These are phyloP conservation scores for Neoarius graeffei DNA, from an alignment of 2,113 vertebrate genomes.

Conservation along the genomic window DNA sequence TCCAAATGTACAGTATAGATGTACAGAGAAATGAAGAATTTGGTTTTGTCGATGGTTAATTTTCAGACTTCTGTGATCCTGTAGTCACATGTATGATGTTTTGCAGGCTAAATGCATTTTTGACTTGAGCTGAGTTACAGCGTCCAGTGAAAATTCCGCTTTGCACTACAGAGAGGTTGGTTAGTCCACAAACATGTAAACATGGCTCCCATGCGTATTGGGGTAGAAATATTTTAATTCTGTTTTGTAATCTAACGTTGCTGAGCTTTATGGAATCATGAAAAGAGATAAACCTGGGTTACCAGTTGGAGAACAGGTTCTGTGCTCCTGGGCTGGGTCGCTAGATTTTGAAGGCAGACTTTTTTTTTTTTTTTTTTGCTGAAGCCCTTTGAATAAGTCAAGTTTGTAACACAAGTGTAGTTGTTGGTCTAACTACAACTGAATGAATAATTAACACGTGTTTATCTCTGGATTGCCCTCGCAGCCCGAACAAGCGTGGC, in stretches of 20 bases:
- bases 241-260: neutral
- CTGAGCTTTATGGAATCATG: neutral
- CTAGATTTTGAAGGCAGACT: neutral
- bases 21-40: neutral
- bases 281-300: neutral
- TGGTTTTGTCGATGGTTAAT: neutral
- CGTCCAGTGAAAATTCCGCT: no score
- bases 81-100: no score
- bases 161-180: no score
- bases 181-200: neutral
- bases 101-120: no score
- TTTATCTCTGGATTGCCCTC: slow-evolving; percentile 41
- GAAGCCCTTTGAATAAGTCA: neutral
- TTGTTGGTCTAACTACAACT: neutral
- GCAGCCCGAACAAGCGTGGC: slow-evolving; percentile 95
- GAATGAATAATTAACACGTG: neutral
- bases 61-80: neutral
- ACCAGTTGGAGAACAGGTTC: neutral
- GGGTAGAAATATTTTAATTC: neutral
- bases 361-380: neutral
- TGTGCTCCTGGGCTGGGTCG: neutral
- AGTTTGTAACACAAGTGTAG: neutral
- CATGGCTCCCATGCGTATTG: neutral
- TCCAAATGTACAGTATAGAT: neutral
- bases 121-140: no score